Evolutionary conservation across 2,797 vertebrate genomes (phyloP).

Genomic region (Poeciliopsis turneri): DNA sequence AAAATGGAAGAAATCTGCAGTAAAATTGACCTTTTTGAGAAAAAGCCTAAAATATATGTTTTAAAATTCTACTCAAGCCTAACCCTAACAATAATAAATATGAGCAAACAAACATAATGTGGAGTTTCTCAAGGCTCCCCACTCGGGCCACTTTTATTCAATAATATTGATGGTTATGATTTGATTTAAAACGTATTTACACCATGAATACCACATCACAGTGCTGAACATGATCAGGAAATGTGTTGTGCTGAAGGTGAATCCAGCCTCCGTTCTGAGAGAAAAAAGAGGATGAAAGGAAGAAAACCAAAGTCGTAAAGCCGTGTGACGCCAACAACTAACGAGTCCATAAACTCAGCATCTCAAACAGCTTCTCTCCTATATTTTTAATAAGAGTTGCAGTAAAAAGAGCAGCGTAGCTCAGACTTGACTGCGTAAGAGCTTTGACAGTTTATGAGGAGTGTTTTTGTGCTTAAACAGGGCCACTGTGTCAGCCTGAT

Average conservation of each 20-base stretch:
- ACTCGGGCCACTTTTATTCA: neutral
- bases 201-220: neutral
- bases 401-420: conserved; percentile 47
- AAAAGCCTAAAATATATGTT: neutral
- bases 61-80: neutral
- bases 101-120: neutral
- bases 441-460: conserved; percentile 43
- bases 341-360: conserved; percentile 59
- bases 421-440: conserved; percentile 32
- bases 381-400: conserved; percentile 63
- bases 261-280: neutral
- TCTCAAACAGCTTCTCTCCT: conserved; percentile 57
- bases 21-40: neutral
- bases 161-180: conserved; percentile 50
- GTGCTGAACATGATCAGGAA: neutral
- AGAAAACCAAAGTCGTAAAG: conserved; percentile 17
- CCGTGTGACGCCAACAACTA: conserved; percentile 36
- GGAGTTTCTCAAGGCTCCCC: neutral
- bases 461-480: conserved; percentile 23
- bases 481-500: conserved; percentile 29
- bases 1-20: neutral
- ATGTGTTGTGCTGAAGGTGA: conserved; percentile 10
- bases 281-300: conserved; percentile 11
- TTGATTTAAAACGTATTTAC: conserved; percentile 22
- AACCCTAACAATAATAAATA: neutral